These are phyloP conservation scores for Syngnathus floridae DNA, from an alignment of 2,113 vertebrate species.

Conservation along the genomic window DNA sequence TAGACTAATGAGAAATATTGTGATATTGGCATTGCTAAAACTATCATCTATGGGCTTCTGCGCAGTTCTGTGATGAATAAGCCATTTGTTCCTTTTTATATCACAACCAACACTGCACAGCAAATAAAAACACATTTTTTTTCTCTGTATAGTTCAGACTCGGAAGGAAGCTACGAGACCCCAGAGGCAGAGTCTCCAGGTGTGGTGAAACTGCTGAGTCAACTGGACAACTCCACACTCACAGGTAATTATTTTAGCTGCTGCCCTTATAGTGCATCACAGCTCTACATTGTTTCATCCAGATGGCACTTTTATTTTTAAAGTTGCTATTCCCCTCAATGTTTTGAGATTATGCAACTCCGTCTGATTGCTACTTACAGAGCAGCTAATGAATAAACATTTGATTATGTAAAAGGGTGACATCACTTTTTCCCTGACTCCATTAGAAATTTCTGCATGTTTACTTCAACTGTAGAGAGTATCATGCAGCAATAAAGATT, in stretches of 20 bases:
- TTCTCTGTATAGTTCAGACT: slow-evolving; percentile 80
- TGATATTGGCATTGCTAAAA: neutral
- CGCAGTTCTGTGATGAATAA: neutral
- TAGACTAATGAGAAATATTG: neutral
- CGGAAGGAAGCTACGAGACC: slow-evolving; percentile 89
- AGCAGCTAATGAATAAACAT: neutral
- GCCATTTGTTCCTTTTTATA: neutral
- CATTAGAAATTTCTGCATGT: too few relatives aligned
- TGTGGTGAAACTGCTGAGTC: slow-evolving; percentile 66
- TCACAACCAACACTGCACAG: neutral
- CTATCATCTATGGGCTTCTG: too few relatives aligned
- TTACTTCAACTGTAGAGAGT: too few relatives aligned
- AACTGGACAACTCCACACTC: slow-evolving; percentile 43
- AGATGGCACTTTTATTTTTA: neutral
- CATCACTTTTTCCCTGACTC: neutral
- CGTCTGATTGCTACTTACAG: neutral
- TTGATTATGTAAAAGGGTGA: neutral
- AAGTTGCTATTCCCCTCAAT: neutral
- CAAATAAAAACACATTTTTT: neutral
- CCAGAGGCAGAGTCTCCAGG: slow-evolving; percentile 85
- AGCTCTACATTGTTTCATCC: neutral
- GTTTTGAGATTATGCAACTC: neutral
- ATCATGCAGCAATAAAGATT: too few relatives aligned
- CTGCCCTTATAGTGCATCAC: neutral
- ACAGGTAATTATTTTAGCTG: slow-evolving; percentile 53